phyloP scores from a whole-genome alignment of 2,797 vertebrate species.

The Natrix natrix region DNA sequence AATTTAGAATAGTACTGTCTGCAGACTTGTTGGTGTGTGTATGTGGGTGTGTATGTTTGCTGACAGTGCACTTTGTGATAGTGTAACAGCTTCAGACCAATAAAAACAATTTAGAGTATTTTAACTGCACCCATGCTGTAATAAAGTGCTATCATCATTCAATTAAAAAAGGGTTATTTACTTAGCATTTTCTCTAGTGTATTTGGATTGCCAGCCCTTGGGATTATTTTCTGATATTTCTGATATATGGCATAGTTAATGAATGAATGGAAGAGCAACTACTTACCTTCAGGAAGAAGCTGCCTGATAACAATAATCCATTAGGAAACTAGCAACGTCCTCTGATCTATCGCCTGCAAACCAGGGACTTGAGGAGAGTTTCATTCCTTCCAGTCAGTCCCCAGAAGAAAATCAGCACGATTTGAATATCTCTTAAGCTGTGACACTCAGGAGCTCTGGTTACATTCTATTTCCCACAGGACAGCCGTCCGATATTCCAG shows the following conservation, averaged over 20 bases:
- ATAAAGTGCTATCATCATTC: constrained; percentile 68
- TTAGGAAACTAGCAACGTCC: constrained; percentile 77
- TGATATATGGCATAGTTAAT: constrained; percentile 69
- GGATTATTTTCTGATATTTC: constrained; percentile 71
- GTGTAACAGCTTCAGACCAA: constrained; percentile 45
- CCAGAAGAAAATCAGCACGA: constrained; percentile 78
- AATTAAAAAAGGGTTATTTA: constrained; percentile 63
- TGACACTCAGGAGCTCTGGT: constrained; percentile 73
- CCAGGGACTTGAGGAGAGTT: constrained; percentile 78
- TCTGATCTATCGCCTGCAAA: constrained; percentile 77
- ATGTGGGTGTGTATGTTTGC: constrained; percentile 47
- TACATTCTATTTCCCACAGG: constrained; percentile 75
- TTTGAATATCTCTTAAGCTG: constrained; percentile 77
- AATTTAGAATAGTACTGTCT: constrained; percentile 62
- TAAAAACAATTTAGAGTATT: constrained; percentile 61
- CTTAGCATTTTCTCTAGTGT: constrained; percentile 63
- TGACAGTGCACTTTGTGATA: constrained; percentile 68
- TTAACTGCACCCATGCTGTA: constrained; percentile 69
- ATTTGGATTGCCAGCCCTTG: constrained; percentile 65
- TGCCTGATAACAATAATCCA: constrained; percentile 77
- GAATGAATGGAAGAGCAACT: constrained; percentile 73
- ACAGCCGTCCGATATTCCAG: constrained; percentile 73
- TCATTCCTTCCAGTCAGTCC: constrained; percentile 78
- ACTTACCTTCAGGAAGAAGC: constrained; percentile 79
- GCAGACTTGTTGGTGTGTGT: constrained; percentile 46